Evolutionary conservation across 2,888 invertebrate species (phyloP).

Genomic region (Pterobdella sp.): DNA sequence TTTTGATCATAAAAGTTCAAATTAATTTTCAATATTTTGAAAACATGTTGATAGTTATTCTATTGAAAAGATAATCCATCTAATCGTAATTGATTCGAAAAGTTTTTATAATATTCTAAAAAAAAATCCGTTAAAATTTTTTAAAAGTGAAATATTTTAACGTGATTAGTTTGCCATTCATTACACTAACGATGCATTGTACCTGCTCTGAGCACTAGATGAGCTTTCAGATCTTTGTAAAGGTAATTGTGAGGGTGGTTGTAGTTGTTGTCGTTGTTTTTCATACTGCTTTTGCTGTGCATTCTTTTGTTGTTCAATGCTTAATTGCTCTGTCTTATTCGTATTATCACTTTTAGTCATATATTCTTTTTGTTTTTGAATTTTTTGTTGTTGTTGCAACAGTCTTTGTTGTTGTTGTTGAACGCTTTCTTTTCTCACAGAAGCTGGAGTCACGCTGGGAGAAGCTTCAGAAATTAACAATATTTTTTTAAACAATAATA

Average conservation of each 20-base stretch:
- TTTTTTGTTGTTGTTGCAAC: constrained; percentile 19
- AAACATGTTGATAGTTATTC: too few species aligned
- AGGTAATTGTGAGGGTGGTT: not conserved
- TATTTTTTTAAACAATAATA: too few species aligned
- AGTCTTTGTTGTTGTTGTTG: constrained; percentile 15
- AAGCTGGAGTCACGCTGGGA: constrained; percentile 21
- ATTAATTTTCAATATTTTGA: too few species aligned
- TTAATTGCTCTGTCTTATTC: not conserved
- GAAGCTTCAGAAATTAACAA: not conserved
- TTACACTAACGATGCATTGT: too few species aligned
- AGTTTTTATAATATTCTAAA: too few species aligned
- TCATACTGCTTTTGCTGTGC: not conserved
- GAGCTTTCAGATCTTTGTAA: constrained; percentile 6
- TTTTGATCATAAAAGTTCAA: too few species aligned
- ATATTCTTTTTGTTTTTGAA: not conserved
- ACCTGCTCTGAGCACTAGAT: constrained; percentile 13
- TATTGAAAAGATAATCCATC: too few species aligned
- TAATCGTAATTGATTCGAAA: too few species aligned
- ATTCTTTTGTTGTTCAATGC: not conserved
- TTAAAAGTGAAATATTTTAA: too few species aligned
- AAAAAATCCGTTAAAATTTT: too few species aligned
- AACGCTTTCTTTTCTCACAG: constrained; percentile 22
- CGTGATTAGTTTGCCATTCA: too few species aligned
- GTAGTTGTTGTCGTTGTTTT: constrained; percentile 2
- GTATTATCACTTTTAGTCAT: not conserved